phyloP scores from a whole-genome alignment of 2,113 vertebrate genomes.

The Grantiella picta region DNA sequence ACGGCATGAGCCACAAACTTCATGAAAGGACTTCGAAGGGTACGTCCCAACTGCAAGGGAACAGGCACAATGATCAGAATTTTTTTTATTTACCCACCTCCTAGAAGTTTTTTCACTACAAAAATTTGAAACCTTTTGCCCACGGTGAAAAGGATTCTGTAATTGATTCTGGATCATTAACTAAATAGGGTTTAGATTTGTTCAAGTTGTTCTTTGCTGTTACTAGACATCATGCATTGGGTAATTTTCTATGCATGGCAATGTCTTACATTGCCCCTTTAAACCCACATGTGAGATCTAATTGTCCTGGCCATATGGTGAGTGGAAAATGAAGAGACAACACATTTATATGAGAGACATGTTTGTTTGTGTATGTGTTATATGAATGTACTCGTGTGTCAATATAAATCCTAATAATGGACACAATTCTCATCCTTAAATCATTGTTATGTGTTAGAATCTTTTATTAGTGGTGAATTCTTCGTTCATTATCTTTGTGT shows the following conservation, averaged over 20 bases:
- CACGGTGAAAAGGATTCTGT: background rate
- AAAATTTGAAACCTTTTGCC: background rate
- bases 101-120: background rate
- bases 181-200: background rate
- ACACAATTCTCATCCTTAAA: background rate
- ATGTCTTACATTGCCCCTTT: background rate
- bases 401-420: background rate
- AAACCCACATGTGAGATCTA: background rate
- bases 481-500: background rate
- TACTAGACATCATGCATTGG: background rate
- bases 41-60: constrained; percentile 85
- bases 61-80: background rate
- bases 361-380: background rate
- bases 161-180: background rate
- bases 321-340: background rate
- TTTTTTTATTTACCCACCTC: background rate
- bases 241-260: background rate
- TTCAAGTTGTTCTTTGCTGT: background rate
- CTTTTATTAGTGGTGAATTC: background rate
- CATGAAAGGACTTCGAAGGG: constrained; percentile 95
- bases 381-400: accelerated
- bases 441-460: background rate
- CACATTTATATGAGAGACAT: background rate
- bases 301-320: background rate
- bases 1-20: constrained; percentile 97